Evolutionary conservation across 2,797 vertebrate genomes (phyloP), one percentile per base, ranked within the genome.

Genomic region (Salarias fasciatus): DNA sequence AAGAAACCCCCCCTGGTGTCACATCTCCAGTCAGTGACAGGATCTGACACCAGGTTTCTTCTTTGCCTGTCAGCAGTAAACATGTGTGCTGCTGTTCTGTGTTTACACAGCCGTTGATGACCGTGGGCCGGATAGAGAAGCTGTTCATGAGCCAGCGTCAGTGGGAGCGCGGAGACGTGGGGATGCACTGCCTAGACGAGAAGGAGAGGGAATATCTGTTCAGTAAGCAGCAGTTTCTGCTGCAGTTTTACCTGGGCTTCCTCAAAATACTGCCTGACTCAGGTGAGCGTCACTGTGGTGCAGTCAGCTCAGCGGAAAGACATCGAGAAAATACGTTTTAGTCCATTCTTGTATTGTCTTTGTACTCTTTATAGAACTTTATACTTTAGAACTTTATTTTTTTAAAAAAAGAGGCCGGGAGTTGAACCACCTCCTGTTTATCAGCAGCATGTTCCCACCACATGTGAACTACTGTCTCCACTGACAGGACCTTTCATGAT

Each of bases 231-330:
- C 90, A 92, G 80, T 92, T 91, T 68, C 74, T 92, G 28, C 86
- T 94, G 10, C 92, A 93, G 86, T 91, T 87, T 65, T 94, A 92
- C 64, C 72, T 92, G 46, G 92, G 92, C 31, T 92, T 91, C 79
- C 86, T 92, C 54, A 89, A 45, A 75, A 45, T 76, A 1, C 67
- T 64, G 15, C 50, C 13, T 15, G 5, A 8, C 2, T 72, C 85
- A 75, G 15, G 92, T 94, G 70, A 91, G 92, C 74, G 24, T 24
- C 18, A 3, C 18, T 24, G 18, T 24, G 18, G 18, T 3, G 24
- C 18, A 24, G 24, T 24, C 18, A 24, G 24, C 18, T 24, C 18
- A 2, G 18, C 18, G 18, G 18, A 24, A 24, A 24, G 24, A 24
- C 18, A 24, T 24, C 3, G 33, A 35, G 33, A 35, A 9, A 35